Percentiles rank a stretch among this genome's conserved stretches.
Conservation (phyloP, 2,113 vertebrate genomes). For the Todiramphus saurophagus region DNA sequence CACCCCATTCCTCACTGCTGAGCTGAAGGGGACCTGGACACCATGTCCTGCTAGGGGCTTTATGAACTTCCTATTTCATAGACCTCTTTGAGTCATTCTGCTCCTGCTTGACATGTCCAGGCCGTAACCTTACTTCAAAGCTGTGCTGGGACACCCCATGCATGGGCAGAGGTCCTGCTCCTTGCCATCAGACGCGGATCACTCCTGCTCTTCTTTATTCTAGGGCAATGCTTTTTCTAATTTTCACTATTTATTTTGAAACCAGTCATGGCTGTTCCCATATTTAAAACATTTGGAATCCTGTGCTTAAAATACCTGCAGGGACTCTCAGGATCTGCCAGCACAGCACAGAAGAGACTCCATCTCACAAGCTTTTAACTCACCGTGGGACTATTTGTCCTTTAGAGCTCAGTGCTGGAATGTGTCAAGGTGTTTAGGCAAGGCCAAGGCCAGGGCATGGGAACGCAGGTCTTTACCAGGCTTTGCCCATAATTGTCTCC, state of each 20-base stretch:
- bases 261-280: not conserved
- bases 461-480: not conserved
- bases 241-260: not conserved
- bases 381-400: not conserved
- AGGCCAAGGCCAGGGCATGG: constrained; percentile 65
- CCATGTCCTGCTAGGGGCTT: not conserved
- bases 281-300: not conserved
- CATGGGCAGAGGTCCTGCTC: not conserved
- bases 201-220: not conserved
- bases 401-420: not conserved
- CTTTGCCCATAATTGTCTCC: not conserved
- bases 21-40: constrained; percentile 6
- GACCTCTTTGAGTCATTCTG: constrained; percentile 1
- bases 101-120: not conserved
- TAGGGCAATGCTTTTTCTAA: not conserved
- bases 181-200: not conserved
- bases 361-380: not conserved
- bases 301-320: not conserved
- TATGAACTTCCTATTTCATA: constrained; percentile 11
- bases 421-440: constrained; percentile 40
- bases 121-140: not conserved
- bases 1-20: not conserved
- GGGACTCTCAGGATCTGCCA: not conserved
- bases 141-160: not conserved
- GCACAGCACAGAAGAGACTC: rapidly evolving